phyloP scores from a whole-genome alignment of 2,797 vertebrate genomes.

The Thunnus albacares region DNA sequence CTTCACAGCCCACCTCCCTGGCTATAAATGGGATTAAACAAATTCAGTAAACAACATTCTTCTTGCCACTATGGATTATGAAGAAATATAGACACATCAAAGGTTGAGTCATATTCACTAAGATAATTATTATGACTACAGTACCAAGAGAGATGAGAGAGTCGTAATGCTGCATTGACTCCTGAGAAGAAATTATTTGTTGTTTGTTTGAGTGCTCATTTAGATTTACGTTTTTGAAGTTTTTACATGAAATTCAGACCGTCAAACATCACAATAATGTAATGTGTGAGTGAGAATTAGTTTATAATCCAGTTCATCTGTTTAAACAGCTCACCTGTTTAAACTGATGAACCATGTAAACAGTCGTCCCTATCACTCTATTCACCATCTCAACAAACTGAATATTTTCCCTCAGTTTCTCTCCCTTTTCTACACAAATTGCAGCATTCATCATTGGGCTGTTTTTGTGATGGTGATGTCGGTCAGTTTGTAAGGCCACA shows the following conservation, averaged over 20 bases:
- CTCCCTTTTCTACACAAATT: background rate
- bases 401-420: background rate
- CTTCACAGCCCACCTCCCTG: conserved; percentile 28
- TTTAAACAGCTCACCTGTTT: background rate
- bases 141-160: background rate
- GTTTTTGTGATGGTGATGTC: no score
- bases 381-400: background rate
- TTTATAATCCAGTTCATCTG: background rate
- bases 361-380: background rate
- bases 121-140: conserved; percentile 15
- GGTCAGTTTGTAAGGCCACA: no score
- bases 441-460: no score
- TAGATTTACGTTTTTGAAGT: background rate
- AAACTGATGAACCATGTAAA: background rate
- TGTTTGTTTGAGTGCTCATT: background rate
- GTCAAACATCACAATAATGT: background rate
- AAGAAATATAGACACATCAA: conserved; percentile 35
- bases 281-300: background rate
- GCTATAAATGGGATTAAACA: conserved; percentile 40
- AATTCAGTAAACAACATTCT: conserved; percentile 25
- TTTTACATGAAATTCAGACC: background rate
- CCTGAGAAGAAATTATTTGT: background rate
- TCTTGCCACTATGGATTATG: conserved; percentile 29
- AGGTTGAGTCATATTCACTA: conserved; percentile 15
- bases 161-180: background rate